These are phyloP conservation scores for Lymantria dispar DNA, from an alignment of 2,888 invertebrate genomes.

Conservation along the genomic window DNA sequence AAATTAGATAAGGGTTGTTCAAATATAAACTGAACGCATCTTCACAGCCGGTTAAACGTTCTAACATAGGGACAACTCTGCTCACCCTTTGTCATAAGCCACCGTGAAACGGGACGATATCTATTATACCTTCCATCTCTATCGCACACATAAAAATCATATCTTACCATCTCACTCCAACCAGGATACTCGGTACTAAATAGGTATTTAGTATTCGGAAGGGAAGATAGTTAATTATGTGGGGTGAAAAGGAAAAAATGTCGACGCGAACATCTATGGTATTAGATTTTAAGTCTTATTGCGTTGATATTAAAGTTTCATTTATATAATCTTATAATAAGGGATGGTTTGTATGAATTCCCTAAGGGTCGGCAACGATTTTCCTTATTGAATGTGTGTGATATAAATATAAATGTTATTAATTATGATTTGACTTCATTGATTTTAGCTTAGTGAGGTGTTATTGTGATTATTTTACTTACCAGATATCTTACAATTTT, in stretches of 20 bases:
- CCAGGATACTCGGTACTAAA: conserved; percentile 70
- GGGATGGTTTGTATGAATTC: conserved; percentile 6
- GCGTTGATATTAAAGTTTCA: conserved; percentile 15
- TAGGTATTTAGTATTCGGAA: conserved; percentile 81
- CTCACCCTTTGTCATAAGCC: conserved; percentile 57
- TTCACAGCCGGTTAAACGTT: conserved; percentile 60
- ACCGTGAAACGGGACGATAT: conserved; percentile 50
- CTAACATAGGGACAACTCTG: conserved; percentile 43
- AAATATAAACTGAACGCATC: conserved; percentile 64
- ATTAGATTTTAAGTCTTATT: conserved; percentile 13
- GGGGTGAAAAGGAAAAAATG: conserved; percentile 70
- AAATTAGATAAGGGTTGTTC: conserved; percentile 33
- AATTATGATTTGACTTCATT: conserved; percentile 49
- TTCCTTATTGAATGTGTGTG: conserved; percentile 56
- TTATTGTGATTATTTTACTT: background rate
- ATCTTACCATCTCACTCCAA: conserved; percentile 39
- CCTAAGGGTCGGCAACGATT: conserved; percentile 30
- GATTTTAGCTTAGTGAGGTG: conserved; percentile 33
- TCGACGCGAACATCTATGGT: conserved; percentile 22
- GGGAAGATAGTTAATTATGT: conserved; percentile 77
- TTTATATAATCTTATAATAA: conserved; percentile 14
- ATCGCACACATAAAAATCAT: conserved; percentile 29
- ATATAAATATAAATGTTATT: conserved; percentile 58
- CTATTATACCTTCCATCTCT: conserved; percentile 48
- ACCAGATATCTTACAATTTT: no score